Base-by-base conservation (phyloP, 2,113 vertebrate species). In the Poeciliopsis prolifica region DNA sequence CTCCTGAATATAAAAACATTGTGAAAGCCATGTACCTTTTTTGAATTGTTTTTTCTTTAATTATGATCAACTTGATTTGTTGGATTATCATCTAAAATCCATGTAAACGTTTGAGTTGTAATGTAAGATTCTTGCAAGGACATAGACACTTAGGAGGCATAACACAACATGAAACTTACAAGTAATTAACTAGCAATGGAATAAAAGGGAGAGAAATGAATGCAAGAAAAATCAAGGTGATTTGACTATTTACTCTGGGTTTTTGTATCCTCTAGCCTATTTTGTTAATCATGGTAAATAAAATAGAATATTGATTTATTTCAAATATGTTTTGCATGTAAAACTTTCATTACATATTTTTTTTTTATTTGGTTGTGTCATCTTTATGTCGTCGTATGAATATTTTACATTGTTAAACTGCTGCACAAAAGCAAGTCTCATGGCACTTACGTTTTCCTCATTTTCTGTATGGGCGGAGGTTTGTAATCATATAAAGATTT, bases 401-500 rank as follows among this genome's bases (percentile, higher is more conserved):
- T 42, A 42, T 15, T 14, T 42, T 3, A 42, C 12, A 40, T 40
- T 13, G 2, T 13, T 40, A 35, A 35, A 4, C 44, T 54, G 17
- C 48, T 54, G 48, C 14, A 15, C 4, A 15, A 15, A 8, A 8
- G 17, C 17, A 22, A 54, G 48, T n/a, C 51, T 24, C 24, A 10
- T 24, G 19, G 22, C 24, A 24, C 51, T 58, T 58, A 24, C 7
- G 11, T 58, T n/a, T 58, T 48, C 17, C 6, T 58, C 22, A n/a
- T 10, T 58, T 58, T n/a, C 14, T 77, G 8, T 73, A 22, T 14
- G 35, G 30, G 58, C 64, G 63, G 60, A 65, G 69, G 63, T 75
- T 58, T 62, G 84, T 85, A 75, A 81, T 79, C 31, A 3, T 80
- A 64, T 67, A 75, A 83, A 88, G 77, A 82, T 90, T 87, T 70